Evolutionary conservation across 2,797 vertebrate genomes (phyloP), one percentile per base, ranked within the genome.

Genomic region (Chrysocyon brachyurus): DNA sequence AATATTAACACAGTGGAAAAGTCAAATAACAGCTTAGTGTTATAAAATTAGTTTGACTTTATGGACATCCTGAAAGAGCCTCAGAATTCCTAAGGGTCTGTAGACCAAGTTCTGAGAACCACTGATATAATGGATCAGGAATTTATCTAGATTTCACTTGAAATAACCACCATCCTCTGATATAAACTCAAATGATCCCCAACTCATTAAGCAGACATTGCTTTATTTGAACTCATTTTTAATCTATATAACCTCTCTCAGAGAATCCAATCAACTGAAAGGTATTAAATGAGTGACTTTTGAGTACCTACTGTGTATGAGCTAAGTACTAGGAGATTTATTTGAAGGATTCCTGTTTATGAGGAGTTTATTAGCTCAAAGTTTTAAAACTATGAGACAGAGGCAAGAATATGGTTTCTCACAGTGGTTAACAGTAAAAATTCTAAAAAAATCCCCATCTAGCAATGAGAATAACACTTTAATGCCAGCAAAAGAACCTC

Each of bases 401-500:
- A 81, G 31, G 46, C n/a, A 97, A 83, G 46, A 94, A 88, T 3
- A 81, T 21, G 31, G 12, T 70, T 94, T 90, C 40, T 96, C 64
- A 73, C 0, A 85, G 28, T 66, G 84, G 16, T 72, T 81, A 49
- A 78, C 2, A 75, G 49, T 78, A 95, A 88, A 86, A 94, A 72
- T 54, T 40, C 91, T 95, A 40, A 92, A 77, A 61, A 93, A 85
- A 77, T 49, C 15, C 72, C 22, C 46, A 40, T 31, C 12, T 84
- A 15, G 52, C 57, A 95, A n/a, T 94, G 36, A 72, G 28, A 91
- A 33, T 0, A 49, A 28, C 40, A 89, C 54, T 21, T 52, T 52
- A 98, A n/a, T 72, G 6, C 72, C 19, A 97, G 19, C n/a, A 95
- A 95, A 98, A n/a, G 17, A 52, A 90, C 33, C 33, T 93, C 52